Evolutionary conservation across 2,113 vertebrate genomes (phyloP).

Genomic region (Microcebus griseorufus): DNA sequence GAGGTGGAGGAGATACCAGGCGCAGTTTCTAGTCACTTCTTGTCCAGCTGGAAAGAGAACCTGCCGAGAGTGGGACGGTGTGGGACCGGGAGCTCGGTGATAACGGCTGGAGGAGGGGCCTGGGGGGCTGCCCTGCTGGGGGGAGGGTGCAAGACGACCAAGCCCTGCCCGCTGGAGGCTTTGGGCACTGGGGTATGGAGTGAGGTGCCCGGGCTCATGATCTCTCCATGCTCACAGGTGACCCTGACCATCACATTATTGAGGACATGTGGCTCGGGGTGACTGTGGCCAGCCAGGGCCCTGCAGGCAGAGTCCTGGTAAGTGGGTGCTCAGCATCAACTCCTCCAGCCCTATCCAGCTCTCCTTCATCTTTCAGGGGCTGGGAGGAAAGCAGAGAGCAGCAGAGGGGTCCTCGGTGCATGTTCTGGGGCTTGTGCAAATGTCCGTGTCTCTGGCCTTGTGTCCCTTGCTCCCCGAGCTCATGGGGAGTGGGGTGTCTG

Average conservation of each 20-base stretch:
- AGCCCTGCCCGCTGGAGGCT: not conserved
- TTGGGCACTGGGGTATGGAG: not conserved
- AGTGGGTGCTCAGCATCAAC: slow-evolving; percentile 63
- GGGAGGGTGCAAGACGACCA: not conserved
- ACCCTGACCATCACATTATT: slow-evolving; percentile 87
- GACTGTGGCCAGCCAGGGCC: slow-evolving; percentile 92
- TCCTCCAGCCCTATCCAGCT: not conserved
- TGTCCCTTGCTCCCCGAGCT: not conserved
- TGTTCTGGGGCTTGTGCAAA: not conserved
- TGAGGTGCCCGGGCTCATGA: not conserved
- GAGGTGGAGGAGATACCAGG: not conserved
- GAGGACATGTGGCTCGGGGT: slow-evolving; percentile 98
- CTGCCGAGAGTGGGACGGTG: not conserved
- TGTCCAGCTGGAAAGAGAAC: not conserved
- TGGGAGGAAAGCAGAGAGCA: not conserved
- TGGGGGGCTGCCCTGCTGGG: not conserved
- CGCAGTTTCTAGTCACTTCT: not conserved
- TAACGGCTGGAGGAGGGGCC: not conserved
- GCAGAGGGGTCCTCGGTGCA: not conserved
- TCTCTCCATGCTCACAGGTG: slow-evolving; percentile 76
- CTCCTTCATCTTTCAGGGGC: not conserved
- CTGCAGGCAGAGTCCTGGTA: slow-evolving; percentile 90
- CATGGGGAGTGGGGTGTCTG: not conserved
- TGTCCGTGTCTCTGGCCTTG: not conserved
- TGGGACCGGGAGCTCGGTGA: not conserved